Evolutionary conservation across 2,113 vertebrate species (phyloP), one percentile per base, ranked within the genome.

Genomic region (Protobothrops mucrosquamatus): DNA sequence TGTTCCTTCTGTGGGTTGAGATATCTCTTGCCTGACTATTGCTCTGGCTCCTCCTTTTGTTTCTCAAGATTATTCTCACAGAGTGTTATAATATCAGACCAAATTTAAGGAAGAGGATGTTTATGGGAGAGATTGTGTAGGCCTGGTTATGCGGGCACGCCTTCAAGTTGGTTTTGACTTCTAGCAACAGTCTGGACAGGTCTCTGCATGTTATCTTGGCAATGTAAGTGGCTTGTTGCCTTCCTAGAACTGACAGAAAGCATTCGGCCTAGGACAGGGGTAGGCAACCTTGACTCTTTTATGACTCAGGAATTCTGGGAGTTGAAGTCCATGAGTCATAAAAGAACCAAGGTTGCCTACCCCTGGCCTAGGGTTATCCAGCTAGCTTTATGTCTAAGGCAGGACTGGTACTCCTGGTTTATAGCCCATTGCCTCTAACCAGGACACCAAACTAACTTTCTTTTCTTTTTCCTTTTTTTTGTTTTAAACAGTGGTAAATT

Each of bases 91-190:
- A n/a, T 69, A 69, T 15, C 12, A 15, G 56, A 57, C 56, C 56
- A 57, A 57, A 57, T 57, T 57, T 20, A 48, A 59, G 59, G 55
- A 52, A 86, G 39, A 51, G 51, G 0, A 0, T 55, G 54, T 57
- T 57, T 57, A n/a, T 69, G 64, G 12, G 64, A 69, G 12, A 29
- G 64, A 4, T 69, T 69, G 64, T 15, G 61, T 69, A 14, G 61
- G 29, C 14, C 61, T 69, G 61, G 29, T 61, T 61, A 26, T 61
- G 29, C 15, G 29, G n/a, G 29, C 12, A 61, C 9, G 0, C 24
- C 59, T 59, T 14, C 64, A 69, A 6, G 29, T 69, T 69, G n/a
- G 11, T 69, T 29, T 69, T 69, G 11, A 69, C 11, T 69, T 69
- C 29, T 64, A 64, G 26, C 61, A 64, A n/a, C 61, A 12, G 26